Evolutionary conservation across 2,113 vertebrate genomes (phyloP).

Genomic region (Lanius collurio): DNA sequence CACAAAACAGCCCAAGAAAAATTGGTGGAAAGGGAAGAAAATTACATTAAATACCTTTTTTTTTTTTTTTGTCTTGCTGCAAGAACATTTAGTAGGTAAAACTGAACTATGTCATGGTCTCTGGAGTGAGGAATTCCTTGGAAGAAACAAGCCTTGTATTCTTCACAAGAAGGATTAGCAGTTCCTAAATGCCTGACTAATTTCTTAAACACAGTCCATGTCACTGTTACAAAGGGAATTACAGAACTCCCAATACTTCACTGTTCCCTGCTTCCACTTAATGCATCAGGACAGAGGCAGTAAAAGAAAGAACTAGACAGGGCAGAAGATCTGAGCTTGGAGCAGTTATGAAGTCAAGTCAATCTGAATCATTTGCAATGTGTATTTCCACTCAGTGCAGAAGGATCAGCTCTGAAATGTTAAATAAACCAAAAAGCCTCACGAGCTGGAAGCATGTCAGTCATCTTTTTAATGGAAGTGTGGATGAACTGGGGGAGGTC

Average conservation of each 20-base stretch:
- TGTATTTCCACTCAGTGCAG: background rate
- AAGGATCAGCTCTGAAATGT: background rate
- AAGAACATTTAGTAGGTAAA: background rate
- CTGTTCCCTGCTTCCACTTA: background rate
- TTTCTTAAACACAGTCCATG: constrained; percentile 10
- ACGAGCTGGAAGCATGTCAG: background rate
- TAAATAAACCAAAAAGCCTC: background rate
- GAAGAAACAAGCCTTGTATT: constrained; percentile 36
- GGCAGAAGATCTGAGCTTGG: background rate
- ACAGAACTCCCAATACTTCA: background rate
- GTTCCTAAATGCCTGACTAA: constrained; percentile 43
- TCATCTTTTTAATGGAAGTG: background rate
- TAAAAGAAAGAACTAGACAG: background rate
- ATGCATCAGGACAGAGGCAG: background rate
- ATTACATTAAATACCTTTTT: background rate
- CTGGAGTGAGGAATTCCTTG: background rate
- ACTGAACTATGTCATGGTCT: background rate
- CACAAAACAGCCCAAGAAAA: background rate
- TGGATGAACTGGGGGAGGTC: background rate
- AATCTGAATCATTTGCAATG: background rate
- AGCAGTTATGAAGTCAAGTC: background rate
- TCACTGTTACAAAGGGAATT: background rate
- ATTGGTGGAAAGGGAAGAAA: background rate
- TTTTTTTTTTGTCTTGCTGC: background rate
- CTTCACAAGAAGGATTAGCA: constrained; percentile 33